Evolutionary conservation across 2,113 vertebrate species (phyloP), one percentile per base, ranked within the genome.

Genomic region (Gopherus flavomarginatus): DNA sequence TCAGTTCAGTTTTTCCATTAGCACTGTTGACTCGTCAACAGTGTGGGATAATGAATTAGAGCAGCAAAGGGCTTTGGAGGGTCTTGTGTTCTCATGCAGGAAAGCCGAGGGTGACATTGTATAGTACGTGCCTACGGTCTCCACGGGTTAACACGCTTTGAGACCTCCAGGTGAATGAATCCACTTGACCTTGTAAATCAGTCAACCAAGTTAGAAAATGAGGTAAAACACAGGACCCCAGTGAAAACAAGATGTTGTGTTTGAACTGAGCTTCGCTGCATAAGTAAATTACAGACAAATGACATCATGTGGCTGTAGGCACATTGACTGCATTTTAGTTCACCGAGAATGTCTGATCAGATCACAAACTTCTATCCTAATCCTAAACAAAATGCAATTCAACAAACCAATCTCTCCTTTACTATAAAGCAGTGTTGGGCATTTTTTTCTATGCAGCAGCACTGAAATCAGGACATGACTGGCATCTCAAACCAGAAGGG

Each of bases 51-150:
- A 11, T 26, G 38, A 42, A 26, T 19, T 69, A 57, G 17, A 47
- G 6, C 4, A 10, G 8, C 21, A 26, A 19, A 42, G 35, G 42
- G 11, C 42, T 78, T 54, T 12, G 12, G 11, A 47, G 35, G 14
- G 27, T 86, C 6, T 22, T 78, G 42, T 47, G 26, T 42, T 31
- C 57, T 89, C 29, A 49, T 87, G 83, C 56, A 83, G 62, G 62
- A 69, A 65, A 69, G 6, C 65, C 11, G 65, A 22, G 69, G 29
- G 11, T 50, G 38, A 83, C 42, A 53, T 38, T 90, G 38, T 24
- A 0, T 81, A 83, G 22, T 8, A 5, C 0, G 0, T 83, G 10
- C 72, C 44, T 83, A 47, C 79, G 49, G 44, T 26, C 65, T 54
- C 59, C 44, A 57, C 35, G 85, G 11, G 62, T 72, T 59, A 9